Conservation (phyloP, 2,888 invertebrate genomes). For the Nezara viridula region DNA sequence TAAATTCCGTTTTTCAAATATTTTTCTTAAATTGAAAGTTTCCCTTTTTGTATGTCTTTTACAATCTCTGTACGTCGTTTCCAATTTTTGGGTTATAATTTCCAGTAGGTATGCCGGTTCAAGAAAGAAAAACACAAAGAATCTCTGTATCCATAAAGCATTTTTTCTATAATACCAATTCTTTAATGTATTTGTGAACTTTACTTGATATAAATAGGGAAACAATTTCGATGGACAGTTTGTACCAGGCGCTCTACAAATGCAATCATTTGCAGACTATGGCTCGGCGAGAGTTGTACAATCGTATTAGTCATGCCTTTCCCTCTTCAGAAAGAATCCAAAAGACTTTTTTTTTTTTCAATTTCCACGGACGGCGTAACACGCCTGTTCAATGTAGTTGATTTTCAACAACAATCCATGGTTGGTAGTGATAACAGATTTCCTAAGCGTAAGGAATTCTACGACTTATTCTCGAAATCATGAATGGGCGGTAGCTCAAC, state of each 20-base stretch:
- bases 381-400: background rate
- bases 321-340: background rate
- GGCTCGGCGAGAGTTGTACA: background rate
- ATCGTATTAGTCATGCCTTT: background rate
- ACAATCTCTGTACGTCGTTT: too few relatives aligned
- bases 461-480: background rate
- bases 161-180: too few relatives aligned
- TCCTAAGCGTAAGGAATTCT: background rate
- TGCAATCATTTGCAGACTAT: background rate
- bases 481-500: background rate
- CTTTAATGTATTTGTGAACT: too few relatives aligned
- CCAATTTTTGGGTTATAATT: too few relatives aligned
- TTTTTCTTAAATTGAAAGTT: too few relatives aligned
- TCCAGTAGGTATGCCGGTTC: too few relatives aligned
- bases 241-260: background rate
- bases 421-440: background rate
- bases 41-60: too few relatives aligned
- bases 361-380: background rate
- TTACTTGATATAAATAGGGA: too few relatives aligned
- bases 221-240: background rate
- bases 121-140: too few relatives aligned
- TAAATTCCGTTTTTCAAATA: too few relatives aligned
- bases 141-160: too few relatives aligned
- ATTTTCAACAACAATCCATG: background rate
- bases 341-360: constrained; percentile 11